Conservation (phyloP, 2,113 vertebrate genomes). For the Amblyornis subalaris region DNA sequence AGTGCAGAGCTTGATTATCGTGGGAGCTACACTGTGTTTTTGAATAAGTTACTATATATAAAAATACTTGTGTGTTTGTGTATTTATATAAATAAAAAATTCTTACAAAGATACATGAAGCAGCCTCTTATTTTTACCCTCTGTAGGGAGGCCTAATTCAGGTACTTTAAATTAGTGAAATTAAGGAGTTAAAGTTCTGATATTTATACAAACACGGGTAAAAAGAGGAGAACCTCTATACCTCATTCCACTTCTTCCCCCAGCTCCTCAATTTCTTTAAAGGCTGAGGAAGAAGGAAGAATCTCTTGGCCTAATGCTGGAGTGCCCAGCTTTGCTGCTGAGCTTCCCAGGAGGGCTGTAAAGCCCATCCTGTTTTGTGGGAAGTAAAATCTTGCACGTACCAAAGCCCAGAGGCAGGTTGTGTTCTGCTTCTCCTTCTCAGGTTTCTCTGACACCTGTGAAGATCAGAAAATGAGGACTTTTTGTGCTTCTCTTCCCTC, state of each 20-base stretch:
- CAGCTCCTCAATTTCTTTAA: not conserved
- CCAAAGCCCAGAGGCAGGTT: not conserved
- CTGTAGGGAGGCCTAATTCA: accelerated
- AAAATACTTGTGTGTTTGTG: accelerated
- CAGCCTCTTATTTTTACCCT: not conserved
- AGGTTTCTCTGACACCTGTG: not conserved
- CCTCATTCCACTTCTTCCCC: accelerated
- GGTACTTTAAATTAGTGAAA: not conserved
- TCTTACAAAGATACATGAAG: not conserved
- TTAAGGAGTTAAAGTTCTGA: not conserved
- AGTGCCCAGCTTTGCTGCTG: not conserved
- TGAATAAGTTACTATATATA: not conserved
- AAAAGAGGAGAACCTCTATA: not conserved
- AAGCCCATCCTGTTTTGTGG: not conserved
- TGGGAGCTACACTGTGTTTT: not conserved
- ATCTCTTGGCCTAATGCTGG: not conserved
- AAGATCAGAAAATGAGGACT: not conserved
- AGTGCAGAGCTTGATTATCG: not conserved
- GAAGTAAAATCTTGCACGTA: not conserved
- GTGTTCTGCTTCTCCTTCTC: not conserved
- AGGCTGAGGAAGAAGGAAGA: not conserved
- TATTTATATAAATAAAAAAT: not conserved
- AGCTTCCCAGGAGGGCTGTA: not conserved
- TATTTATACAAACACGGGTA: not conserved
- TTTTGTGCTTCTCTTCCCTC: not conserved